Conservation (phyloP, 2,797 vertebrate genomes). For the Tamandua tetradactyla region DNA sequence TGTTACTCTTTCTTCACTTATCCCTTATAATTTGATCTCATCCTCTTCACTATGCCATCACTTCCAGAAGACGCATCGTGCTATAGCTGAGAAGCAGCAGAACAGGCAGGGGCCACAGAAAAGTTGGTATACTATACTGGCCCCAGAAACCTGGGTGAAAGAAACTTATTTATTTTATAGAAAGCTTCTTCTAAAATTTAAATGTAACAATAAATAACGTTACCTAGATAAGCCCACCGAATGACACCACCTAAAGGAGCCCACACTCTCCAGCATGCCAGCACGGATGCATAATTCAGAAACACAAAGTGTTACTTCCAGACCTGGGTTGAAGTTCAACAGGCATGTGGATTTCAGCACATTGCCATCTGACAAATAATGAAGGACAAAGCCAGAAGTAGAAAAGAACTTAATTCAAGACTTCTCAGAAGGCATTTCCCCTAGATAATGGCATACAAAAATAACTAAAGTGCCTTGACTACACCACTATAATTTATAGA, state of each 20-base stretch:
- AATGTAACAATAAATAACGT: background rate
- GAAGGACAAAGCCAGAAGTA: slow-evolving; percentile 30
- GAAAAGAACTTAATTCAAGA: slow-evolving; percentile 73
- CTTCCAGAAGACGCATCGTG: background rate
- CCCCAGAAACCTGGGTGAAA: background rate
- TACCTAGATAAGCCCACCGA: background rate
- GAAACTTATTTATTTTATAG: background rate
- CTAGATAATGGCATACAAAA: slow-evolving; percentile 74
- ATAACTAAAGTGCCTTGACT: slow-evolving; percentile 71
- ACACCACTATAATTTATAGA: slow-evolving; percentile 79
- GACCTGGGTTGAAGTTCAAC: slow-evolving; percentile 57
- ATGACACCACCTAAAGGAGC: background rate
- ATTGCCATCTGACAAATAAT: slow-evolving; percentile 60
- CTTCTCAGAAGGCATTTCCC: slow-evolving; percentile 67
- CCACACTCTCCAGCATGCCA: background rate
- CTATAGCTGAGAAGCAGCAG: background rate
- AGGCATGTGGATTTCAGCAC: background rate
- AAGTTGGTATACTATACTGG: background rate
- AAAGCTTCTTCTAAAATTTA: background rate
- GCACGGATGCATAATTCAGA: background rate
- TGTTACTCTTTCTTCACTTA: background rate
- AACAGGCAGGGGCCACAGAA: background rate
- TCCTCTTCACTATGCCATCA: background rate
- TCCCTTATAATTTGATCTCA: background rate
- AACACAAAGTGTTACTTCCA: background rate